Evolutionary conservation across 1,140 invertebrate genomes (phyloP).

Genomic region (Meteorus sp.): DNA sequence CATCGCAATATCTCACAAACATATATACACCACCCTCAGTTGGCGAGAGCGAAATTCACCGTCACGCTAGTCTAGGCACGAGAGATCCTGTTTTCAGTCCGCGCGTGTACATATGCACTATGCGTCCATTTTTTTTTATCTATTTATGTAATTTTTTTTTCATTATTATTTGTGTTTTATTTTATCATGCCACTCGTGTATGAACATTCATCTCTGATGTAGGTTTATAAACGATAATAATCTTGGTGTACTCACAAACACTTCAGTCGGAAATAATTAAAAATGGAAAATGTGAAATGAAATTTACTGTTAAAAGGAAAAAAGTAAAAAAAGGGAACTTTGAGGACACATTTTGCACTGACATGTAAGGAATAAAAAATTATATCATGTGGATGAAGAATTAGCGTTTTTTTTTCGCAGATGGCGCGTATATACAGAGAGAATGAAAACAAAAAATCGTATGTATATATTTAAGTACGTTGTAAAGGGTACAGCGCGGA

Average conservation of each 20-base stretch:
- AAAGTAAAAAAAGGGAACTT: too few species aligned
- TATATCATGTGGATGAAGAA: too few species aligned
- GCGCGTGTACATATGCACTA: neutral
- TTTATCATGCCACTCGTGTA: too few species aligned
- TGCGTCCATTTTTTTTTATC: slow-evolving; percentile 4
- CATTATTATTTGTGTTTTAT: neutral
- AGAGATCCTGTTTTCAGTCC: slow-evolving; percentile 15
- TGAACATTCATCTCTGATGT: too few species aligned
- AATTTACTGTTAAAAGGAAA: too few species aligned
- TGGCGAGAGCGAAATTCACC: slow-evolving; percentile 10
- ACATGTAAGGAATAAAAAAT: too few species aligned
- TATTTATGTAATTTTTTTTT: too few species aligned
- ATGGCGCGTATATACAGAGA: neutral
- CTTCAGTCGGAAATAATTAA: neutral
- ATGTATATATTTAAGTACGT: neutral
- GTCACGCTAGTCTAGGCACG: slow-evolving; percentile 20
- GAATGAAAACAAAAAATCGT: neutral
- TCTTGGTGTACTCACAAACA: too few species aligned
- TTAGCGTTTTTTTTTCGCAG: too few species aligned
- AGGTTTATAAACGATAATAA: too few species aligned
- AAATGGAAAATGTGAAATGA: too few species aligned
- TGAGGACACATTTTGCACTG: too few species aligned
- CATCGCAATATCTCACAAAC: slow-evolving; percentile 4
- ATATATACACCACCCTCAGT: neutral
- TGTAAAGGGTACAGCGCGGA: neutral